Conservation (phyloP, 2,888 invertebrate genomes). For the Eristalis pertinax region DNA sequence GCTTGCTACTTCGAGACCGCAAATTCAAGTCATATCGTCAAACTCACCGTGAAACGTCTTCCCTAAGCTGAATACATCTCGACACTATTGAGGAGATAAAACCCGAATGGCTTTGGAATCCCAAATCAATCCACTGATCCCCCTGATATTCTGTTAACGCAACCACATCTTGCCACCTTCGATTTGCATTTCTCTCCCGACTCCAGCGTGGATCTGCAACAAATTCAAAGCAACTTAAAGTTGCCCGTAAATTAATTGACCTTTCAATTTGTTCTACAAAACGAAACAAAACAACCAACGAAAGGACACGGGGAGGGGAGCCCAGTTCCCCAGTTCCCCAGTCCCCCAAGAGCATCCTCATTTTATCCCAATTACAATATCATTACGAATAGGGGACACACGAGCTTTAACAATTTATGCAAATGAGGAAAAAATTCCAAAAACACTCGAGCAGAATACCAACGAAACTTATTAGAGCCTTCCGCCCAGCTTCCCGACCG, state of each 20-base stretch:
- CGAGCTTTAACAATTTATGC: slow-evolving; percentile 21
- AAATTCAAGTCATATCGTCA: too few species aligned
- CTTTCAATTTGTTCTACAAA: neutral
- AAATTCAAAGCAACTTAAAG: neutral
- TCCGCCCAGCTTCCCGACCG: neutral
- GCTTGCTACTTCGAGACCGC: too few species aligned
- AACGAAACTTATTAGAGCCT: slow-evolving; percentile 40
- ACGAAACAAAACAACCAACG: neutral
- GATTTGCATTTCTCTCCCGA: too few species aligned
- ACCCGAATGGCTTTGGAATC: too few species aligned
- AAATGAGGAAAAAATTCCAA: slow-evolving; percentile 42
- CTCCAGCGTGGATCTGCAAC: too few species aligned
- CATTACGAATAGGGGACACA: slow-evolving; percentile 51
- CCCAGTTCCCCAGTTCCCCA: neutral
- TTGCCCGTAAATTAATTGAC: neutral
- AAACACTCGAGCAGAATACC: slow-evolving; percentile 47
- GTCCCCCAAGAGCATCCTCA: neutral
- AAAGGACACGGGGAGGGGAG: neutral
- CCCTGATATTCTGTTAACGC: too few species aligned
- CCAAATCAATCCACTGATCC: too few species aligned
- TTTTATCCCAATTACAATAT: slow-evolving; percentile 63
- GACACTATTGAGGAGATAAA: too few species aligned
- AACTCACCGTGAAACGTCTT: too few species aligned
- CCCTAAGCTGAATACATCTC: too few species aligned
- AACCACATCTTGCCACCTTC: too few species aligned